phyloP scores from a whole-genome alignment of 1,140 invertebrate species.

The Bombus soroeensis region DNA sequence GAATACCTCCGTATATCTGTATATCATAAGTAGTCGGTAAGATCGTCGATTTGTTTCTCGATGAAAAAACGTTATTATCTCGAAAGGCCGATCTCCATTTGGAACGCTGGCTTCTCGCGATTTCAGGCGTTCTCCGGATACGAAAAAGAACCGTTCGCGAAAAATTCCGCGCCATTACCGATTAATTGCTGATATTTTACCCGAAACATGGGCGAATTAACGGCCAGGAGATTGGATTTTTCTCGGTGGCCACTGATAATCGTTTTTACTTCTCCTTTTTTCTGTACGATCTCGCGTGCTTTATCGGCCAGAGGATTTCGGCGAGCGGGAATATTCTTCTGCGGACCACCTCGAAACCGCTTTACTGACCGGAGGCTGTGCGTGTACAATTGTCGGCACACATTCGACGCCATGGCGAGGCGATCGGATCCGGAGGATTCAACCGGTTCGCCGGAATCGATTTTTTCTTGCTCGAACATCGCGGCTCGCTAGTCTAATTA shows the following conservation, averaged over 20 bases:
- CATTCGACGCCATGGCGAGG: constrained; percentile 26
- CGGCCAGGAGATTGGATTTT: background rate
- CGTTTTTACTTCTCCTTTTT: background rate
- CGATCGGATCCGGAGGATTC: background rate
- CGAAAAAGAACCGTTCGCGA: constrained; percentile 32
- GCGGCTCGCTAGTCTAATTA: constrained; percentile 34
- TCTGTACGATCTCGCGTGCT: constrained; percentile 15
- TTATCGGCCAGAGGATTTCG: constrained; percentile 44
- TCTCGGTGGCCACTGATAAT: background rate
- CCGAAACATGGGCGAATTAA: constrained; percentile 16
- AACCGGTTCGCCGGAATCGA: constrained; percentile 30
- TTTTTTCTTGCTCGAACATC: background rate
- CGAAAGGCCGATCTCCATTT: background rate
- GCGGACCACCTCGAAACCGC: constrained; percentile 58
- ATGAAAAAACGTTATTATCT: constrained; percentile 2
- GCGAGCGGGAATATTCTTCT: background rate
- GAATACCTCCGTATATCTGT: too few species aligned
- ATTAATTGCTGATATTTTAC: constrained; percentile 42
- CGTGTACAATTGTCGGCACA: constrained; percentile 54
- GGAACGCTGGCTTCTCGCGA: background rate
- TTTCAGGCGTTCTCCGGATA: background rate
- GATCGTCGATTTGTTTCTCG: too few species aligned
- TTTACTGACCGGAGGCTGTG: constrained; percentile 39
- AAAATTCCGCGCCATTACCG: constrained; percentile 29
- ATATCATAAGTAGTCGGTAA: too few species aligned